Evolutionary conservation across 2,113 vertebrate genomes (phyloP).

Genomic region (Lampris incognitus): DNA sequence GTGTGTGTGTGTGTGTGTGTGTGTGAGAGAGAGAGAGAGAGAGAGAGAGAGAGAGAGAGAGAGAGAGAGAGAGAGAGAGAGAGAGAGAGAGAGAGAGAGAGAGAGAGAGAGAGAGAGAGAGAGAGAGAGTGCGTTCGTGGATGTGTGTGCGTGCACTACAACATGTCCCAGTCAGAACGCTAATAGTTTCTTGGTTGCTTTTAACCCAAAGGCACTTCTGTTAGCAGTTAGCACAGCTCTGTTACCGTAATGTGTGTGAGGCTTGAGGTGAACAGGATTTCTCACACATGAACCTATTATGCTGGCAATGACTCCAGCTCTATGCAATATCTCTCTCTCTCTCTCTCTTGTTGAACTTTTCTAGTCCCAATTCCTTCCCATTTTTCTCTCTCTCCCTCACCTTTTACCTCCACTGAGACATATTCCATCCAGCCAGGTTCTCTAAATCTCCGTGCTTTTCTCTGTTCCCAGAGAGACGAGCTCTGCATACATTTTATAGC

Average conservation of each 20-base stretch:
- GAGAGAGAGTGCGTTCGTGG: background rate
- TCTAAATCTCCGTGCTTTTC: background rate
- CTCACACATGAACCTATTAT: conserved; percentile 48
- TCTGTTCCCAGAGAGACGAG: conserved; percentile 11
- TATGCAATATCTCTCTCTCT: conserved; percentile 11
- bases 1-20: too few species aligned
- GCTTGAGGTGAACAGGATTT: background rate
- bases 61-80: too few species aligned
- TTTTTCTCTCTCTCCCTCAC: background rate
- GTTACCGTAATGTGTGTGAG: background rate
- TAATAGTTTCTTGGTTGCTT: conserved; percentile 24
- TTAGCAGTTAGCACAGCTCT: conserved; percentile 29
- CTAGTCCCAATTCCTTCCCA: background rate
- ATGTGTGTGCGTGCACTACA: background rate
- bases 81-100: too few species aligned
- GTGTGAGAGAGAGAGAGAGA: too few species aligned
- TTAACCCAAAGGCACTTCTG: conserved; percentile 23
- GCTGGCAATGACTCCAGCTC: conserved; percentile 24
- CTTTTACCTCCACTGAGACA: conserved; percentile 16
- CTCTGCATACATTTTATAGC: conserved; percentile 10
- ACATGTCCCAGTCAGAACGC: background rate
- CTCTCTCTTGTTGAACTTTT: background rate
- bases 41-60: too few species aligned
- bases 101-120: background rate
- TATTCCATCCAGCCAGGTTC: conserved; percentile 13